These are phyloP conservation scores for Tipula unca DNA, from an alignment of 2,888 invertebrate species.

Conservation along the genomic window DNA sequence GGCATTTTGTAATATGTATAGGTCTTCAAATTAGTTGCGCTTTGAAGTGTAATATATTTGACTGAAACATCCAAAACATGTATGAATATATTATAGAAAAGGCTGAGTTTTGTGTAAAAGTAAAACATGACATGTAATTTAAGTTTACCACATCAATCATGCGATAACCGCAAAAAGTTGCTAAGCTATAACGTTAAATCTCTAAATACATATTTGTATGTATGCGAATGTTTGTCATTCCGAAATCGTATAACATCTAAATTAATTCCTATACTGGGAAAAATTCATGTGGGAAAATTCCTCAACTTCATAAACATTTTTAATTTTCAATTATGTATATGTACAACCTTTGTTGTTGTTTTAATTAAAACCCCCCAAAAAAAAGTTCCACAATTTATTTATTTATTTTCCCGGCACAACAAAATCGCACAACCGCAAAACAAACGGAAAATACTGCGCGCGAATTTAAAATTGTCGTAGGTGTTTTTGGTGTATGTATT, in stretches of 20 bases:
- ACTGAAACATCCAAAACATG: too few species aligned
- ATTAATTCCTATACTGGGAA: not conserved
- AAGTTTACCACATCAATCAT: not conserved
- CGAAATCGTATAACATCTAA: not conserved
- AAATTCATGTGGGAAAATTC: not conserved
- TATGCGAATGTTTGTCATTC: too few species aligned
- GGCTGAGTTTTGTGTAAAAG: too few species aligned
- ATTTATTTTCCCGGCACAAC: not conserved
- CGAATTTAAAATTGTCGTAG: not conserved
- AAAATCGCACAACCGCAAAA: not conserved
- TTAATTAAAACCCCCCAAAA: not conserved
- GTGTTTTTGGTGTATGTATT: not conserved
- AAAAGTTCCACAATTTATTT: not conserved
- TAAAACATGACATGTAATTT: too few species aligned
- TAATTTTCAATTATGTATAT: not conserved
- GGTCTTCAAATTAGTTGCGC: too few species aligned
- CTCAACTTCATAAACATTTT: not conserved
- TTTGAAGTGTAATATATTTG: too few species aligned
- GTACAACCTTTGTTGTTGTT: not conserved
- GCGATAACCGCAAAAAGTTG: not conserved
- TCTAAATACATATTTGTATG: too few species aligned
- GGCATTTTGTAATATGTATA: too few species aligned
- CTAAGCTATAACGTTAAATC: not conserved
- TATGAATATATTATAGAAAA: too few species aligned
- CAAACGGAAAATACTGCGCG: not conserved